Base-by-base conservation (phyloP, 92 coral and sea anemone genomes). In the Pocillopora grandis region DNA sequence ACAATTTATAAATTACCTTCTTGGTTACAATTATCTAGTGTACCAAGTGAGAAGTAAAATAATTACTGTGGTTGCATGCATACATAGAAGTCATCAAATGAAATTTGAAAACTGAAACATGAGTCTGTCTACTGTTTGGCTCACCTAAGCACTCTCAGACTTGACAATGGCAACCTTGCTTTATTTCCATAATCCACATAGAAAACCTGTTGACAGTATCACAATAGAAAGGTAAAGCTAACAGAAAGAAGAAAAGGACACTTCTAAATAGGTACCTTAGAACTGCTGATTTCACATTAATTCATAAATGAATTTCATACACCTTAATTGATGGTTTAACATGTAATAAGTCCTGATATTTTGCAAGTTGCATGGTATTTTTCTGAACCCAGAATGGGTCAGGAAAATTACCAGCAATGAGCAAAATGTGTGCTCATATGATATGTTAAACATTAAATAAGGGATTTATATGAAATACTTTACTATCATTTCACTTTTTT, bases 131-230 rank as follows among this genome's bases (percentile, higher is more conserved):
- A 1, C 2, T 58, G 12, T 67, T 21, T 36, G 6, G 19, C 83
- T 70, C 87, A 96, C 98, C 94, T 90, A 71, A 96, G 86, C 61
- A 96, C 80, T 85, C 98, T 85, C 35, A 96, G 87, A 60, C 90
- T 90, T 55, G 94, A 91, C 58, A 92, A 80, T 10, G 87, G 84
- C 19, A 96, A 92, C 82, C 87, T 88, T 31, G 96, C 86, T 8
- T 88, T 78, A 72, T 96, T 96, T 37, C 98, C 98, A 90, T 96
- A 96, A 77, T 96, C 98, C 52, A 96, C 98, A 91, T 94, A 96
- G 80, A 92, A 94, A 52, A 96, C 95, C 97, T 93, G 81, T 58
- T 35, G 68, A 33, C 9, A 58, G n/a, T 23, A 66, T 59, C 69
- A 84, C 3, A 21, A 31, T 9, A 4, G 49, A 27, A 49, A 65